Base-by-base conservation (phyloP, 1,140 invertebrate genomes). In the Antheraea mylitta region DNA sequence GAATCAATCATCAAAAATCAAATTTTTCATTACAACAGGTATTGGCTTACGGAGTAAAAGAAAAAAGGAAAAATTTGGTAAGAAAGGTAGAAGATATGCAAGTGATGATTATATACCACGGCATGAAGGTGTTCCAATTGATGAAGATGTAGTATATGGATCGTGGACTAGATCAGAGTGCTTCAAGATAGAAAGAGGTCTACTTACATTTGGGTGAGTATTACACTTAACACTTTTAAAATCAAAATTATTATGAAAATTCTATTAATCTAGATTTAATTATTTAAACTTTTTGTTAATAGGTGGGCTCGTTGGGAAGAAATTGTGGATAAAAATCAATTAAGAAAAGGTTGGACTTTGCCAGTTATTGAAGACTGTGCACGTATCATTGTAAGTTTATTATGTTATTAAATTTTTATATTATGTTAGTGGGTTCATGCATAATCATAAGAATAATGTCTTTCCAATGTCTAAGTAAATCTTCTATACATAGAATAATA, bases 231-330 rank as follows among this genome's bases (percentile, higher is more conserved):
- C n/a, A n/a, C 38, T 62, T 63, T 68, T 71, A 62, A 76, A 72
- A 13, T 16, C 16, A 53, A 53, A 6, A 53, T 53, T 6, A 53
- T 16, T 53, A 16, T 13, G 16, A 53, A 53, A 53, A 6, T 16
- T 53, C 16, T 7, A 42, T 11, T 7, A 42, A 4, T 42, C 38
- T 42, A 42, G 38, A 9, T 6, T 53, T n/a, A 53, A 53, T 53
- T 53, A 53, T 13, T 16, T 53, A 1, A 16, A 10, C 11, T 53
- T 85, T 75, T 90, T 58, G 8, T 66, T 63, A 69, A 19, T 75
- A 97, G 97, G 18, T 99, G 99, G 99, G 98, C 98, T 16, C 94
- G 99, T 67, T 99, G 99, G 99, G 94, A 95, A 59, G 98, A 99
- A 90, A 98, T 99, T 75, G 92, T 99, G 10, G 94, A 95, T 72